Base-by-base conservation (phyloP, 2,888 invertebrate genomes). In the Neoascia interrupta region DNA sequence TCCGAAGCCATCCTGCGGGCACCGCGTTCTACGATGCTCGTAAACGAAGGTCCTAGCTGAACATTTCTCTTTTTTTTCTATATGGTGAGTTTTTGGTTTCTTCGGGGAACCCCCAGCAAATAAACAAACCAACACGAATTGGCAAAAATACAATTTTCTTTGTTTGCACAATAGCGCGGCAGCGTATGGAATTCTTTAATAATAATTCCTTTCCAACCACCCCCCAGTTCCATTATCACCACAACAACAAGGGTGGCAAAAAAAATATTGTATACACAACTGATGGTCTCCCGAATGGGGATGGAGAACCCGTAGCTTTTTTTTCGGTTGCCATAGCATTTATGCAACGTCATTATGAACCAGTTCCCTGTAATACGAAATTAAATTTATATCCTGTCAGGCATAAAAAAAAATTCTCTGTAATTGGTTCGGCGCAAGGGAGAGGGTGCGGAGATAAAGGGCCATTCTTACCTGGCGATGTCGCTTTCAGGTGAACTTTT, bases 311-410 rank as follows among this genome's bases (percentile, higher is more conserved):
- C 28, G 26, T 34, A 51, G 63, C 51, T 34, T 21, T n/a, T n/a
- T n/a, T 47, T 41, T 21, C 36, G 26, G 28, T 28, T 18, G 13
- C 56, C 18, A 6, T 34, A n/a, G 11, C 21, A 31, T 41, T 11
- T 41, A 18, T 56, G 28, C 56, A 41, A 28, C 41, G 56, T 23
- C 39, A 31, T 74, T 68, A 53, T 43, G 54, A 68, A 49, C 13
- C 51, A 64, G 58, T 56, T 31, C 41, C 31, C 54, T 13, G 61
- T 63, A 41, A 70, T 37, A 43, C 63, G 49, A 51, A 76, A 76
- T 70, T 64, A 51, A 76, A 76, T 76, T 76, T 70, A 76, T 76
- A 43, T 76, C 63, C 75, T 76, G 58, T 70, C 70, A 58, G 58
- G 63, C 43, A 53, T 47, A 36, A 56, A 36, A 54, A 56, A 51